Evolutionary conservation across 2,797 vertebrate genomes (phyloP).

Genomic region (Xiphorhynchus erythropygius): DNA sequence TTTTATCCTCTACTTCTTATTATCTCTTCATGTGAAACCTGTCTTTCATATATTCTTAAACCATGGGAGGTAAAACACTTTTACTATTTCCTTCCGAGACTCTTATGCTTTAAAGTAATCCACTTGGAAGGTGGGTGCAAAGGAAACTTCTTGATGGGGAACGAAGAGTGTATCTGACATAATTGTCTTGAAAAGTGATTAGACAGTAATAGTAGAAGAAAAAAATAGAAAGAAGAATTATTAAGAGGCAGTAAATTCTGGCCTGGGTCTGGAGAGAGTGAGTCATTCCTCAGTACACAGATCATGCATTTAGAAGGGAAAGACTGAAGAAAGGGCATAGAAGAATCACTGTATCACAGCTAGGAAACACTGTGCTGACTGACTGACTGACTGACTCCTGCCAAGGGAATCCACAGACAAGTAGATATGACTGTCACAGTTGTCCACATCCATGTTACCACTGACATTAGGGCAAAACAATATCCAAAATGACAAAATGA

Average conservation of each 20-base stretch:
- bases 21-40: background rate
- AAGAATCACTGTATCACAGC: background rate
- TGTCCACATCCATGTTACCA: background rate
- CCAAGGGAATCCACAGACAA: background rate
- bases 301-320: background rate
- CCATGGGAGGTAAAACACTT: background rate
- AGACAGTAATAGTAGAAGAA: background rate
- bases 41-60: background rate
- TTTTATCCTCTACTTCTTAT: background rate
- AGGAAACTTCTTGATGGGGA: background rate
- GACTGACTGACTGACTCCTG: background rate
- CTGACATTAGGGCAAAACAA: background rate
- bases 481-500: constrained; percentile 23
- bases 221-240: background rate
- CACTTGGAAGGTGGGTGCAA: background rate
- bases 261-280: background rate
- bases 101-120: background rate
- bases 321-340: background rate
- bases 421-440: background rate
- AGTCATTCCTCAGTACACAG: background rate
- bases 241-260: background rate
- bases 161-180: background rate
- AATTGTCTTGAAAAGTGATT: background rate
- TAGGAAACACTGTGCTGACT: background rate
- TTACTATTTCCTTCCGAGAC: background rate